Percentiles rank a stretch among this genome's conserved stretches.
Evolutionary conservation across 2,113 vertebrate genomes (phyloP).

Genomic region (Psettodes erumei): DNA sequence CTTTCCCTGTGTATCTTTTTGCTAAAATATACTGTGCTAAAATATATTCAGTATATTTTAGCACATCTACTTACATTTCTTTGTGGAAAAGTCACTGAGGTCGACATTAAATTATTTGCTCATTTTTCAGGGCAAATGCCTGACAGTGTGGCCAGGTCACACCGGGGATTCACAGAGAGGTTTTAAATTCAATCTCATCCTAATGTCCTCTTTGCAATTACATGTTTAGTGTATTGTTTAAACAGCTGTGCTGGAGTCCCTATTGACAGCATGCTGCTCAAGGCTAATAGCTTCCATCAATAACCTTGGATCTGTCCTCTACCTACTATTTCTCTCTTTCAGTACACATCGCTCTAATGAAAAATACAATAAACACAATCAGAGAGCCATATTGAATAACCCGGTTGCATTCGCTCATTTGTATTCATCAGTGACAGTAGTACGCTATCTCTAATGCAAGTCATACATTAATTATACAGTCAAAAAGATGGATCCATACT

Average conservation of each 20-base stretch:
- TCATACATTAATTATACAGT: slow-evolving; percentile 64
- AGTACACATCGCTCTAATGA: slow-evolving; percentile 78
- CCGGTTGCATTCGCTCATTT: slow-evolving; percentile 63
- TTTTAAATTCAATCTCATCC: slow-evolving; percentile 60
- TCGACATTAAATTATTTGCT: slow-evolving; percentile 60
- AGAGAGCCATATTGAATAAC: slow-evolving; percentile 72
- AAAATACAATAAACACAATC: slow-evolving; percentile 82
- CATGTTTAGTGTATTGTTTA: slow-evolving; percentile 79
- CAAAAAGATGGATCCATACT: slow-evolving; percentile 51
- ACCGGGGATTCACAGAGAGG: slow-evolving; percentile 53
- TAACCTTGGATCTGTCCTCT: slow-evolving; percentile 80
- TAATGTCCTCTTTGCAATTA: slow-evolving; percentile 74
- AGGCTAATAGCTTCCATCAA: slow-evolving; percentile 82
- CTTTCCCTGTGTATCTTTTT: neutral
- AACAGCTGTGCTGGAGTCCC: slow-evolving; percentile 64
- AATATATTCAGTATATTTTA: slow-evolving; percentile 31
- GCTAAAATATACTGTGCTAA: too few relatives aligned
- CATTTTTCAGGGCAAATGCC: slow-evolving; percentile 64
- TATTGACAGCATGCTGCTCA: slow-evolving; percentile 74
- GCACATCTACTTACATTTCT: slow-evolving; percentile 41
- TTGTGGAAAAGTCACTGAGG: slow-evolving; percentile 50
- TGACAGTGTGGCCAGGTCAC: slow-evolving; percentile 62
- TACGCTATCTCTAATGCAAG: slow-evolving; percentile 70
- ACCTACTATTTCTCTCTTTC: slow-evolving; percentile 67
- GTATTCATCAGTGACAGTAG: slow-evolving; percentile 78